phyloP scores from a whole-genome alignment of 2,888 invertebrate species.

The Biston stratarius region DNA sequence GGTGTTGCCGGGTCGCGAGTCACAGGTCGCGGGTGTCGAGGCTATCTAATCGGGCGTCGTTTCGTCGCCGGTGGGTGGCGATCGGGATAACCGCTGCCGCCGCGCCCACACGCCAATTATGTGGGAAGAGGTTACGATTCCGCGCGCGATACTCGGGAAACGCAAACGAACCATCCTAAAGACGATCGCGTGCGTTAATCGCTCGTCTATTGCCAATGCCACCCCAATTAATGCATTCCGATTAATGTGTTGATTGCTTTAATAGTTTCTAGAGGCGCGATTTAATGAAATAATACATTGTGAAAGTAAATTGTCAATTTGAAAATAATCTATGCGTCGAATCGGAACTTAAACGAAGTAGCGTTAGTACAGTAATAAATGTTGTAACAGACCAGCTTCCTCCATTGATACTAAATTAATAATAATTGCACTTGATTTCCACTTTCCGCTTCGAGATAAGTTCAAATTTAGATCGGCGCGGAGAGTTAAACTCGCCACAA shows the following conservation, averaged over 20 bases:
- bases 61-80: slow-evolving; percentile 81
- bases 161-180: slow-evolving; percentile 72
- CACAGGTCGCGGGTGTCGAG: slow-evolving; percentile 66
- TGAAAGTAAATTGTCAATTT: slow-evolving; percentile 36
- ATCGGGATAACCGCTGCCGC: slow-evolving; percentile 77
- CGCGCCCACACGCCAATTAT: slow-evolving; percentile 85
- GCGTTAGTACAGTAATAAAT: slow-evolving; percentile 14
- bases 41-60: slow-evolving; percentile 81
- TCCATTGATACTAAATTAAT: slow-evolving; percentile 10
- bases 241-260: slow-evolving; percentile 59
- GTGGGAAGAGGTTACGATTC: slow-evolving; percentile 85
- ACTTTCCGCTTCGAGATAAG: slow-evolving; percentile 11
- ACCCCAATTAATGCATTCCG: slow-evolving; percentile 70
- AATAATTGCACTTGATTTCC: slow-evolving; percentile 8
- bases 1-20: slow-evolving; percentile 66
- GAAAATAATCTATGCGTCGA: slow-evolving; percentile 27
- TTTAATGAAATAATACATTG: slow-evolving; percentile 21
- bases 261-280: slow-evolving; percentile 44
- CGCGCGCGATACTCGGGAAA: slow-evolving; percentile 72
- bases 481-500: slow-evolving; percentile 22
- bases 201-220: slow-evolving; percentile 72
- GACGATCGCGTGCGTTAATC: slow-evolving; percentile 74
- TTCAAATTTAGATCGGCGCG: slow-evolving; percentile 15
- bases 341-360: slow-evolving; percentile 10
- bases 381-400: slow-evolving; percentile 3